Base-by-base conservation (phyloP, 2,888 invertebrate species). In the Lithophane ornitopus region DNA sequence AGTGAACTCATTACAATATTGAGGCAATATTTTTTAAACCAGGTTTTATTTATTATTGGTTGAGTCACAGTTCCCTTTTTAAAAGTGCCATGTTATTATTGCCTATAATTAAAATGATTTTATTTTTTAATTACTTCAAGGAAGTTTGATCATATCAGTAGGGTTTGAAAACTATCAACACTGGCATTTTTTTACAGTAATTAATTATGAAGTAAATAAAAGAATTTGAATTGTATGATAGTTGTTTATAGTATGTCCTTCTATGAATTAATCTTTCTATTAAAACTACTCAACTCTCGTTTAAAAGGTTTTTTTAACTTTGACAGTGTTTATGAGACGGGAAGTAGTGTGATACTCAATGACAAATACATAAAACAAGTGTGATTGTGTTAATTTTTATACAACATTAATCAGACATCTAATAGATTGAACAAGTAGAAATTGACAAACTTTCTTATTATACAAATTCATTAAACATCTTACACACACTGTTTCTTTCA, bases 1-100 rank as follows among this genome's bases (percentile, higher is more conserved):
- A 75, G n/a, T 59, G 34, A 54, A 80, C 63, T 77, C 63, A 84
- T 78, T 70, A 58, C 34, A 81, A 63, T 70, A 54, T 70, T 52
- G 49, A 63, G 39, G 66, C 46, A n/a, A n/a, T n/a, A 63, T 59
- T 28, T 80, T 75, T 70, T 46, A 39, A 62, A 56, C 12, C 41
- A 26, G 3, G 12, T 12, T 54, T 34, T 56, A 46, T 22, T 46
- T 26, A n/a, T 65, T 34, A 41, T 26, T 26, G 19, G 9, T 41
- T 54, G 52, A 67, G n/a, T 63, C 82, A 80, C 44, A 39, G 61
- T 44, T 75, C n/a, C 34, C 52, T 52, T 52, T 71, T 63, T 74
- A 34, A 49, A 78, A 56, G 7, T 63, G 26, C 1, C 22, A 62
- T 61, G 14, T 61, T 14, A 14, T 6, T 54, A 19, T 54, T 61